Conservation (phyloP, 2,797 vertebrate species). For the Malurus splendens region DNA sequence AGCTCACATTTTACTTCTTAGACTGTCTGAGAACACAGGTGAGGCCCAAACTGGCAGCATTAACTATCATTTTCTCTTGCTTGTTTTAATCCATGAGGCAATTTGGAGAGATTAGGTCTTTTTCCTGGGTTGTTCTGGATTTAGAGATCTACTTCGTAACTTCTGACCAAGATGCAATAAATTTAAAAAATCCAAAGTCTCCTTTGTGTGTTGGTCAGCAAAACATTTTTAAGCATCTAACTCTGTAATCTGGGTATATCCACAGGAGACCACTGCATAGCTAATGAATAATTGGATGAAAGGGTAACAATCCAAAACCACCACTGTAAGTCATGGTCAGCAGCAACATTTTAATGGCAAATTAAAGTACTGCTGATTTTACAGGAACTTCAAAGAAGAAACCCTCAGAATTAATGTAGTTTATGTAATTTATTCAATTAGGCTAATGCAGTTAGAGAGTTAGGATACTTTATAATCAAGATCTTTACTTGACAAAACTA, state of each 20-base stretch:
- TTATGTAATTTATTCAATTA: slow-evolving; percentile 4
- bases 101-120: neutral
- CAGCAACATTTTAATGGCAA: neutral
- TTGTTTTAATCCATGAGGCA: neutral
- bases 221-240: neutral
- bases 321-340: neutral
- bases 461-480: neutral
- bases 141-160: neutral
- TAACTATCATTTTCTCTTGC: neutral
- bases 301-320: neutral
- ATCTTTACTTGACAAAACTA: neutral
- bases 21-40: neutral
- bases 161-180: neutral
- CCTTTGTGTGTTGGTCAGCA: neutral
- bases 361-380: slow-evolving; percentile 9
- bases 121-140: neutral
- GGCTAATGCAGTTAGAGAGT: neutral
- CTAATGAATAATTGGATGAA: neutral
- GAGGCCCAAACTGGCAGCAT: neutral
- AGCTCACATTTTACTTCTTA: neutral
- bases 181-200: neutral
- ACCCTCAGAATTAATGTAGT: neutral
- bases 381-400: slow-evolving; percentile 2
- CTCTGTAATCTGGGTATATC: neutral
- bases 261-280: neutral